These are phyloP conservation scores for Neolamprologus sp. DNA, from an alignment of 2,113 vertebrate species.

Conservation along the genomic window DNA sequence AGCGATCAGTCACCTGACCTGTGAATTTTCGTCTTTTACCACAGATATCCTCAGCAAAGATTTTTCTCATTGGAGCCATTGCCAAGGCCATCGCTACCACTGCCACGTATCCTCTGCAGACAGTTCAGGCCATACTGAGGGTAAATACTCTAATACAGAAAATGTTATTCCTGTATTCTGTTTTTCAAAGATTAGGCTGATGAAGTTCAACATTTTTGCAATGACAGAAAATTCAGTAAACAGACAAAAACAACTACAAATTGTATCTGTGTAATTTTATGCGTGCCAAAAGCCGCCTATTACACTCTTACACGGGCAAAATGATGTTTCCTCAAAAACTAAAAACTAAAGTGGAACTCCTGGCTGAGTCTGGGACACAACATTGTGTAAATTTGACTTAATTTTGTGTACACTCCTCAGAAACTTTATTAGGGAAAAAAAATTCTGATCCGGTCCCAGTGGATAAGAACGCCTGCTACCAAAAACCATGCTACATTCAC, in stretches of 20 bases:
- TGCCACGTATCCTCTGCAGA: slow-evolving; percentile 75
- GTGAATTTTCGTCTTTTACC: background rate
- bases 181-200: background rate
- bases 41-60: slow-evolving; percentile 74
- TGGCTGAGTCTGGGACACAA: background rate
- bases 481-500: background rate
- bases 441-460: background rate
- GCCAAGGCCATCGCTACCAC: slow-evolving; percentile 76
- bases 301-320: background rate
- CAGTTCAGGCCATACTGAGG: slow-evolving; percentile 75
- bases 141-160: slow-evolving; percentile 37
- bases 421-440: background rate
- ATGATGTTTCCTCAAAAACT: background rate
- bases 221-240: background rate
- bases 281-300: background rate
- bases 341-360: background rate
- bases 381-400: background rate
- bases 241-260: background rate
- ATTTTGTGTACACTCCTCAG: background rate
- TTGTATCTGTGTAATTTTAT: background rate
- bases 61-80: slow-evolving; percentile 75
- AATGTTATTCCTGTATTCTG: background rate
- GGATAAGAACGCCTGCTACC: background rate
- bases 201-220: background rate
- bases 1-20: background rate